Conservation (phyloP, 2,113 vertebrate genomes). For the Marmota flaviventris region DNA sequence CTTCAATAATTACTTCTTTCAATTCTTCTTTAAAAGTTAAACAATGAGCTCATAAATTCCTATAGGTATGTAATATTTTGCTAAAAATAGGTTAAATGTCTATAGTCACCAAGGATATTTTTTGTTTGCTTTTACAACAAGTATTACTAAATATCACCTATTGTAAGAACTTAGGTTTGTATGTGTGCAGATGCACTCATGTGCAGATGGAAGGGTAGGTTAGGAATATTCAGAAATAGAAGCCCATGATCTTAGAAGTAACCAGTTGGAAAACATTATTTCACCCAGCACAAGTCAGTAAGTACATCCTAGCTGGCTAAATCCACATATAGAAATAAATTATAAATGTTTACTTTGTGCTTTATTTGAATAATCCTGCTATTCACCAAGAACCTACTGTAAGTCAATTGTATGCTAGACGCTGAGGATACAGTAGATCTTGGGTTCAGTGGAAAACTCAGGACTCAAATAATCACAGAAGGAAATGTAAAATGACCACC, state of each 20-base stretch:
- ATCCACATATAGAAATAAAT: slow-evolving; percentile 5
- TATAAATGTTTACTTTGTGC: not conserved
- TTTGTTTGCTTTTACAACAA: slow-evolving; percentile 17
- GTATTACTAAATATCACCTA: not conserved
- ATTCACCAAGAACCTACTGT: not conserved
- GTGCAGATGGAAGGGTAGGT: not conserved
- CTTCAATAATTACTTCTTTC: not conserved
- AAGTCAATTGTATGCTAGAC: not conserved
- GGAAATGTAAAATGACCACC: not conserved
- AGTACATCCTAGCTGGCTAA: not conserved
- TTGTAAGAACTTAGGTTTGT: not conserved
- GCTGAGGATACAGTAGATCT: not conserved
- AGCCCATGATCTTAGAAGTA: slow-evolving; percentile 5
- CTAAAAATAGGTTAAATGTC: not conserved
- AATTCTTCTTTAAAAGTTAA: slow-evolving; percentile 34
- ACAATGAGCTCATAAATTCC: not conserved
- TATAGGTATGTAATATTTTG: not conserved
- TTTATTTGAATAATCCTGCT: slow-evolving; percentile 19
- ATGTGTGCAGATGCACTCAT: not conserved
- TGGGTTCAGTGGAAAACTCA: not conserved
- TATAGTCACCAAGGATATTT: not conserved
- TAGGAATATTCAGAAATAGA: slow-evolving; percentile 32
- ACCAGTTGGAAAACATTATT: not conserved
- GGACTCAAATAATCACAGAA: not conserved
- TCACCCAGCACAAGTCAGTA: not conserved